phyloP scores from a whole-genome alignment of 1,140 invertebrate species.

The Calliopsis andreniformis region DNA sequence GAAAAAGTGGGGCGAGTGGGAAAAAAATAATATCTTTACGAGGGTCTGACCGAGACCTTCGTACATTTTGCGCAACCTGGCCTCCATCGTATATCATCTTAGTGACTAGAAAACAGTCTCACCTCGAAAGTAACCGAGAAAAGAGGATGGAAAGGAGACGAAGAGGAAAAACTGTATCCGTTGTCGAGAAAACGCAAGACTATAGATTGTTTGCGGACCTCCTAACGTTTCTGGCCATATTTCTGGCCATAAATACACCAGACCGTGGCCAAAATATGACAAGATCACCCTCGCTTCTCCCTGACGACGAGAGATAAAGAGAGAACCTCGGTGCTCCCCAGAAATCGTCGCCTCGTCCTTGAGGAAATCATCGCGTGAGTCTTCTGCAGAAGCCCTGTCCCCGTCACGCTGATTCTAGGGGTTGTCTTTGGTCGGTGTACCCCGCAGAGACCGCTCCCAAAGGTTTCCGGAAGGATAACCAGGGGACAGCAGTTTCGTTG shows the following conservation, averaged over 20 bases:
- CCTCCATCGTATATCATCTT: slow-evolving; percentile 61
- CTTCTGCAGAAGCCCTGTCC: slow-evolving; percentile 34
- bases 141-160: slow-evolving; percentile 29
- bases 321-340: slow-evolving; percentile 51
- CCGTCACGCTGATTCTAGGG: slow-evolving; percentile 56
- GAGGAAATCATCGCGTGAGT: slow-evolving; percentile 58
- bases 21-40: slow-evolving; percentile 67
- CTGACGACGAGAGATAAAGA: background rate
- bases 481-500: background rate
- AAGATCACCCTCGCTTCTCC: slow-evolving; percentile 42
- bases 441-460: background rate
- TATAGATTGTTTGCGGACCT: slow-evolving; percentile 72
- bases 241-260: slow-evolving; percentile 77
- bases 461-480: background rate
- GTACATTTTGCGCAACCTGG: slow-evolving; percentile 61
- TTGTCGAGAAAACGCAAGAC: slow-evolving; percentile 49
- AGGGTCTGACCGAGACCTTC: slow-evolving; percentile 44
- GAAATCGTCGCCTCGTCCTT: slow-evolving; percentile 65
- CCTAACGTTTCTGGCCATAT: slow-evolving; percentile 78
- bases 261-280: slow-evolving; percentile 77
- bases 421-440: slow-evolving; percentile 5
- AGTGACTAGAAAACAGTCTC: slow-evolving; percentile 46
- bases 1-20: background rate
- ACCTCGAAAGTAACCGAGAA: slow-evolving; percentile 24
- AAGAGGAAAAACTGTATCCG: background rate